Evolutionary conservation across 2,113 vertebrate species (phyloP), one percentile per base, ranked within the genome.

Genomic region (Colistium nudipinnis): DNA sequence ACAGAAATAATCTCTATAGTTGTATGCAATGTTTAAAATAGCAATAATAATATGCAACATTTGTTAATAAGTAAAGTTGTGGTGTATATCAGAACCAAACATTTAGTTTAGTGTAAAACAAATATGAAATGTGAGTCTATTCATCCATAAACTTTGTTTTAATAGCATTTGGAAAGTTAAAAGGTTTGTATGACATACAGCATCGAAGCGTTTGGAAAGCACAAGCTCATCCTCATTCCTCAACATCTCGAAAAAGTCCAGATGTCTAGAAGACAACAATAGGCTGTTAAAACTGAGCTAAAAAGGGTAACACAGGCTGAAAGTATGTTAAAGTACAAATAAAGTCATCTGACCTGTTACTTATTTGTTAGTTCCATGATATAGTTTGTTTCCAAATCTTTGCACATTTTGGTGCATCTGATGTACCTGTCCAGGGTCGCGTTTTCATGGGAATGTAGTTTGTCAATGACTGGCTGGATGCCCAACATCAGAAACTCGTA

Each of bases 401-500:
- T 19, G 14, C 25, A 39, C 12, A 10, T 7, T 27, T 27, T 1
- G 14, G 33, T 47, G 49, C 16, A 19, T 1, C 25, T 35, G 10
- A 19, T 7, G 7, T 74, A 98, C 97, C 95, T 95, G 90, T 99
- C 95, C 73, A 99, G 85, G 14, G 94, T 97, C 74, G 93, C 93
- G 25, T 99, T 98, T 55, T 98, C 96, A 0, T 99, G 95, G 52
- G 87, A 92, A 70, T 94, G 93, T 43, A 99, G 93, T 75, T 99
- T 98, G 82, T 98, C 97, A 61, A 98, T 98, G 70, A 98, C 90
- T 0, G 97, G 96, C 38, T 98, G 97, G 86, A 99, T 98, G 63
- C 97, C 97, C 89, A 98, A 83, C 96, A 99, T 98, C 76, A 98
- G 90, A 79, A 99, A 98, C 84, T 99, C 97, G 1, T 98, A 99